Evolutionary conservation across 2,113 vertebrate genomes (phyloP), one percentile per base, ranked within the genome.

Genomic region (Sorex fumeus): DNA sequence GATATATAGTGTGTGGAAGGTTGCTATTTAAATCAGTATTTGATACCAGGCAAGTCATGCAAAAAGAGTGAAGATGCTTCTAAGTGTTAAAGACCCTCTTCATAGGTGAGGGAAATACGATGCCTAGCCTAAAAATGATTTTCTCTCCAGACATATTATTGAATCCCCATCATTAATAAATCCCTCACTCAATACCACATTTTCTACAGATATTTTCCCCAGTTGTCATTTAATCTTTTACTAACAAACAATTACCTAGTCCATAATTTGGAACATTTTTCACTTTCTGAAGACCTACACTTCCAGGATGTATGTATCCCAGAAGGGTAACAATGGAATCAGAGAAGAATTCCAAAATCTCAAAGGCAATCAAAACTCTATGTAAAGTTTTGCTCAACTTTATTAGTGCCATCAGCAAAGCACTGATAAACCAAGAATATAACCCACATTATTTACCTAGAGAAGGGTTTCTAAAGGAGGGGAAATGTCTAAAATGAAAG

Each of bases 251-350:
- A 50, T 83, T 50, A 50, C 13, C 10, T 10, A 15, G 50, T 94
- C 62, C 72, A 81, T 81, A 21, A 57, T 88, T 89, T 94, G 50
- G 84, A 80, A 75, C 21, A 80, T 70, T 18, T 71, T 57, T 50
- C 3, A 40, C 13, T 30, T 87, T 30, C 19, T 40, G 25, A 60
- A 78, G 81, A 2, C 16, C 8, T 15, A 50, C 2, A 53, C 21
- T 74, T 3, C 40, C 8, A 70, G 43, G 28, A 82, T 69, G 27
- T 93, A 34, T 28, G 3, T 45, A 50, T 13, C 9, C 5, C 30
- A 62, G 28, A 10, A 81, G 16, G 10, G 19, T 10, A 8, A 64
- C 10, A 70, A 71, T 87, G 53, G 4, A 69, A 10, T 1, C 30
- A 87, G 8, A 25, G 21, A 72, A 90, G 64, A 74, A 71, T 83